phyloP scores from a whole-genome alignment of 2,888 invertebrate genomes.

The Emmelina monodactyla region DNA sequence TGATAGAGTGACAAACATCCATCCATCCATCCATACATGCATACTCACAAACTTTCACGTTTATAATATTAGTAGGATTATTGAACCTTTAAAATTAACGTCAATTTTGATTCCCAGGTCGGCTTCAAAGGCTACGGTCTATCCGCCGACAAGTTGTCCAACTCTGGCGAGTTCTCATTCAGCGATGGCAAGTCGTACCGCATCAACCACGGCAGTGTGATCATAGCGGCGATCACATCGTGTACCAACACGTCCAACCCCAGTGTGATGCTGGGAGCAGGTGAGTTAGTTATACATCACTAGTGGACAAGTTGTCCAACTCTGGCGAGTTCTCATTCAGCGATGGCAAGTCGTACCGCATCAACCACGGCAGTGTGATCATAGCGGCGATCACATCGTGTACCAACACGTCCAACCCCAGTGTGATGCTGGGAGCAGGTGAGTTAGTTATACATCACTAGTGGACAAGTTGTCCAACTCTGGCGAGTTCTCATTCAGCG shows the following conservation, averaged over 20 bases:
- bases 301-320: not conserved
- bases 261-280: conserved; percentile 94
- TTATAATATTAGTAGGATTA: too few relatives aligned
- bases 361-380: conserved; percentile 91
- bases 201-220: conserved; percentile 87
- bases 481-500: conserved; percentile 80
- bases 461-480: too few relatives aligned
- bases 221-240: conserved; percentile 94
- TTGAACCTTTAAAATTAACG: too few relatives aligned
- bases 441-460: conserved; percentile 14
- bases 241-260: conserved; percentile 97
- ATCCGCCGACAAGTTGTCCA: conserved; percentile 66
- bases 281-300: conserved; percentile 25
- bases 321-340: not conserved
- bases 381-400: conserved; percentile 98
- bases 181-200: conserved; percentile 75
- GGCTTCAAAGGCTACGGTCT: conserved; percentile 94
- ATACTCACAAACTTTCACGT: too few relatives aligned
- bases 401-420: conserved; percentile 97
- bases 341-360: conserved; percentile 56
- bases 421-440: conserved; percentile 97
- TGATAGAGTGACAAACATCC: too few relatives aligned
- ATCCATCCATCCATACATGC: too few relatives aligned
- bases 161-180: conserved; percentile 77
- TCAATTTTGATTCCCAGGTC: too few relatives aligned